Evolutionary conservation across 1,140 invertebrate species (phyloP).

Genomic region (Mactra quadrangularis): DNA sequence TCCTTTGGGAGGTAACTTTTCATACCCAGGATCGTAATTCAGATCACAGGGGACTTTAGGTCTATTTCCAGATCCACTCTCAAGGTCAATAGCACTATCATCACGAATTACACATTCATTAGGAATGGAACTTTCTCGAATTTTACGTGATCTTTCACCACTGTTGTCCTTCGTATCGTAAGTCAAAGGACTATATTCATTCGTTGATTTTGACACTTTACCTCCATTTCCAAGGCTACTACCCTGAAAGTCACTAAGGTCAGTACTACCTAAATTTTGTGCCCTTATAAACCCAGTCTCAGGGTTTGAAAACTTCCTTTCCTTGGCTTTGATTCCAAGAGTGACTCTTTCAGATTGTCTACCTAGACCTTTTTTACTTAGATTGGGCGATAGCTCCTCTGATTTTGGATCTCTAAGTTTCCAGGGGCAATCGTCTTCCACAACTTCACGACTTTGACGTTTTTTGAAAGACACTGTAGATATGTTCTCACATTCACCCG

Average conservation of each 20-base stretch:
- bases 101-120: slow-evolving; percentile 30
- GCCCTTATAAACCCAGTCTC: neutral
- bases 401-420: neutral
- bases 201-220: neutral
- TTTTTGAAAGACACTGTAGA: slow-evolving; percentile 50
- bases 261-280: neutral
- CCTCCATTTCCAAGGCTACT: slow-evolving; percentile 3
- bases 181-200: slow-evolving; percentile 43
- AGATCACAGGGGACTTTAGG: neutral
- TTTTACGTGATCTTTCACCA: slow-evolving; percentile 12
- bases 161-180: slow-evolving; percentile 34
- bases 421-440: slow-evolving; percentile 15
- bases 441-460: slow-evolving; percentile 28
- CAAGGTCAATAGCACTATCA: slow-evolving; percentile 58
- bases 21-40: slow-evolving; percentile 51
- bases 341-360: neutral
- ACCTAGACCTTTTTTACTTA: neutral
- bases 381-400: slow-evolving; percentile 8
- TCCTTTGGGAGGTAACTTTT: slow-evolving; percentile 30
- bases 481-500: slow-evolving; percentile 54
- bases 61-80: neutral
- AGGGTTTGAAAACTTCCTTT: slow-evolving; percentile 21
- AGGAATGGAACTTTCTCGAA: neutral
- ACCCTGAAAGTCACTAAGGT: slow-evolving; percentile 5
- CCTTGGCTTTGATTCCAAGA: neutral